Evolutionary conservation across 1,140 invertebrate species (phyloP).

Genomic region (Sminthurides bifidus): DNA sequence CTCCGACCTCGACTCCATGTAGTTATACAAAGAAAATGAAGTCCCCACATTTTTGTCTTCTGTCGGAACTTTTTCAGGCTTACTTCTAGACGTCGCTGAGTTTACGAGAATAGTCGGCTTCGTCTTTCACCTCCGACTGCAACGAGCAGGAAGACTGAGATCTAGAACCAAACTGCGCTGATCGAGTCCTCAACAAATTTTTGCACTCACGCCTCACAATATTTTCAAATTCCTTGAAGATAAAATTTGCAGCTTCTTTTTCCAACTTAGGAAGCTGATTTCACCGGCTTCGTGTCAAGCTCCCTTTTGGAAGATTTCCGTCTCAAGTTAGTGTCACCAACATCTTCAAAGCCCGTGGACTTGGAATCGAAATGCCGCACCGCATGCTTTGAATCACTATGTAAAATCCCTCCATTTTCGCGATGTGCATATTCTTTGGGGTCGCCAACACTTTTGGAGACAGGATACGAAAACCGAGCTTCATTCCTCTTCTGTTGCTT

Average conservation of each 20-base stretch:
- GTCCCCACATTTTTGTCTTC: slow-evolving; percentile 8
- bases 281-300: neutral
- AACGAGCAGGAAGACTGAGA: too few species aligned
- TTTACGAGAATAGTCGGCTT: too few species aligned
- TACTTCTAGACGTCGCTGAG: neutral
- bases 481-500: neutral
- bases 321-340: neutral
- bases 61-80: neutral
- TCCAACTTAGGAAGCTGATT: neutral
- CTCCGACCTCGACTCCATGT: too few species aligned
- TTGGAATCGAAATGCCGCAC: neutral
- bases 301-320: neutral
- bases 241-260: slow-evolving; percentile 3
- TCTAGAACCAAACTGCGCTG: too few species aligned
- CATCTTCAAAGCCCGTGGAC: neutral
- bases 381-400: neutral
- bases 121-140: too few species aligned
- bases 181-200: slow-evolving; percentile 3
- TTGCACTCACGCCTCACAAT: slow-evolving; percentile 20
- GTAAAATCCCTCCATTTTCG: neutral
- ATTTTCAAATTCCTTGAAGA: slow-evolving; percentile 20
- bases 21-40: slow-evolving; percentile 1
- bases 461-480: neutral
- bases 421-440: neutral
- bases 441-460: neutral